Evolutionary conservation across 2,797 vertebrate species (phyloP).

Genomic region (Arremon aurantiirostris): DNA sequence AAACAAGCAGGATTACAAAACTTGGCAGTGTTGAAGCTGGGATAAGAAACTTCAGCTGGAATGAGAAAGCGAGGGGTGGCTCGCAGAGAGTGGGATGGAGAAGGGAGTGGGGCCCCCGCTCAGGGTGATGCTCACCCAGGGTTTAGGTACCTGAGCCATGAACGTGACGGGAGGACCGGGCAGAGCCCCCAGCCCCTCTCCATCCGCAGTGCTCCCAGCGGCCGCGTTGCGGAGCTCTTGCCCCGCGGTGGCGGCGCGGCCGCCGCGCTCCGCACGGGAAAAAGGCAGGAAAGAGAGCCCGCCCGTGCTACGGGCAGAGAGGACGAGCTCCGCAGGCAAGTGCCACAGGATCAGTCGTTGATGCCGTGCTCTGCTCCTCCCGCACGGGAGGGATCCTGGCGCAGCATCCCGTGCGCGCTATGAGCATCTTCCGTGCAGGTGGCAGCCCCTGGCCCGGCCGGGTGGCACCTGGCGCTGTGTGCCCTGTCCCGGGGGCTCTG

Average conservation of each 20-base stretch:
- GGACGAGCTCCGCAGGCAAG: too few species aligned
- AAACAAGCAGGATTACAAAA: background rate
- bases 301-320: too few species aligned
- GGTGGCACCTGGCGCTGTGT: rapidly evolving
- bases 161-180: too few species aligned
- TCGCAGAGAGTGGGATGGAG: rapidly evolving
- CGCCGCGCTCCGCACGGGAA: background rate
- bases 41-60: background rate
- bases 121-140: too few species aligned
- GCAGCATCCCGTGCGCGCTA: too few species aligned
- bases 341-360: rapidly evolving
- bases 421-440: background rate
- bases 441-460: background rate
- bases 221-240: background rate
- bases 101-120: rapidly evolving
- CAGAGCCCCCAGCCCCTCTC: background rate
- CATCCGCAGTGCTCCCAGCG: background rate
- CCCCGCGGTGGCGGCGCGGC: background rate
- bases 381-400: background rate
- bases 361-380: background rate
- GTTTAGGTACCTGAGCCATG: background rate
- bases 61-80: too few species aligned
- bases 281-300: background rate
- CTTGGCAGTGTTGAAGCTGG: background rate
- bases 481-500: background rate